Base-by-base conservation (phyloP, 2,113 vertebrate species). In the Cichladusa arquata region DNA sequence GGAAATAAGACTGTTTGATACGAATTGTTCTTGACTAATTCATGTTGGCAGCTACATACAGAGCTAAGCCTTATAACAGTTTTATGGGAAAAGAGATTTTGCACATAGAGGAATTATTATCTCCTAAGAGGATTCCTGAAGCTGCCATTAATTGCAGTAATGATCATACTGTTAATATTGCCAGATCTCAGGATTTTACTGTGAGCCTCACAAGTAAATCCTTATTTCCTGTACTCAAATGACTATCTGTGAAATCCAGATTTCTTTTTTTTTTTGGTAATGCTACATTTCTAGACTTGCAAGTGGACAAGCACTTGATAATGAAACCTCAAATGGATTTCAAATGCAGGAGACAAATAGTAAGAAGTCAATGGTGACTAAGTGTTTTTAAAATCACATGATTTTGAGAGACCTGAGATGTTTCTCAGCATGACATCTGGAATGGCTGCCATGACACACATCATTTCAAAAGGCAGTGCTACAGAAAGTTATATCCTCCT, bases 71-170 rank as follows among this genome's bases (percentile, higher is more conserved):
- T 33, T 50, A 12, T 9, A 62, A 54, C 34, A 80, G 40, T 73
- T 92, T 80, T 86, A 82, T 77, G 58, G 71, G 74, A 51, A 83
- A 90, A 94, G n/a, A 28, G 70, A 33, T 69, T 96, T 80, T 90
- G 62, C 54, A 57, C 62, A 33, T 40, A 80, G 62, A 83, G 50
- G 71, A 88, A 70, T 81, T 82, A 53, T 81, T 91, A 64, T 80
- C 38, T 95, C 54, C 42, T 72, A 9, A 0, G 6, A 85, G 45
- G 36, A 34, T 57, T 93, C 61, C 61, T 87, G 84, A 93, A 91
- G 57, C 44, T 90, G 71, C 64, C 57, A 77, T 69, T 95, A 94
- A 69, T 67, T 90, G 71, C 36, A 77, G 47, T 50, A 82, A 77
- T 1, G 47, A 85, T 44, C 81, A 64, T 40, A 69, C 14, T 76